Evolutionary conservation across 2,113 vertebrate species (phyloP), one percentile per base, ranked within the genome.

Genomic region (Montifringilla adamsi): DNA sequence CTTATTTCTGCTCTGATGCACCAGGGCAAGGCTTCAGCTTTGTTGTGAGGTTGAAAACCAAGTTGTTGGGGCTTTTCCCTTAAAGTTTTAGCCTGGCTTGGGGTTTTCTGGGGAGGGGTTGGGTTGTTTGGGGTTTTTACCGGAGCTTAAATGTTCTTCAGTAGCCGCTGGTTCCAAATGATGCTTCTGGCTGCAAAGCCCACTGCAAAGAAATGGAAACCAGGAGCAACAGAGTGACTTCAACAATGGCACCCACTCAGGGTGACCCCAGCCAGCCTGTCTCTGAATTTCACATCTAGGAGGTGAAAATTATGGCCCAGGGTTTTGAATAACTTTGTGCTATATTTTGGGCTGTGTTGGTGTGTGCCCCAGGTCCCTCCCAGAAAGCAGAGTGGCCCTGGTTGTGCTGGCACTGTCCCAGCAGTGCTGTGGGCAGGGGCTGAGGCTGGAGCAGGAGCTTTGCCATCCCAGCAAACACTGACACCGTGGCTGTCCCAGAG

Each of bases 401-500:
- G 2, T 41, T 11, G 1, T 68, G 33, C 44, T 35, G 53, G 26
- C 5, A 1, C 41, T 66, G 41, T 30, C 46, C 27, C 60, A 6
- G 13, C 2, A 17, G 37, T 19, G 16, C 66, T 0, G 0, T 12
- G 58, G 33, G 44, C 2, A 9, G 15, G 6, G 21, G 60, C 47
- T 23, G 84, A 49, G 50, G 62, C 24, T 4, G 2, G 35, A 52
- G 63, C 56, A 46, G 35, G 52, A 6, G 4, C 37, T 77, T 60
- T 47, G 74, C 64, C 15, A 2, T 47, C 37, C 35, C 43, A 37
- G 56, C 44, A 53, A 44, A 50, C 39, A 17, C 22, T 6, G 3
- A 13, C 35, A 11, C 52, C 0, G 0, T 9, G 28, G n/a, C 41
- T 66, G 41, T 30, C 46, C 27, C 60, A 6, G 13, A 17, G 37